phyloP scores from a whole-genome alignment of 2,888 invertebrate species.

The Athetis lepigone region DNA sequence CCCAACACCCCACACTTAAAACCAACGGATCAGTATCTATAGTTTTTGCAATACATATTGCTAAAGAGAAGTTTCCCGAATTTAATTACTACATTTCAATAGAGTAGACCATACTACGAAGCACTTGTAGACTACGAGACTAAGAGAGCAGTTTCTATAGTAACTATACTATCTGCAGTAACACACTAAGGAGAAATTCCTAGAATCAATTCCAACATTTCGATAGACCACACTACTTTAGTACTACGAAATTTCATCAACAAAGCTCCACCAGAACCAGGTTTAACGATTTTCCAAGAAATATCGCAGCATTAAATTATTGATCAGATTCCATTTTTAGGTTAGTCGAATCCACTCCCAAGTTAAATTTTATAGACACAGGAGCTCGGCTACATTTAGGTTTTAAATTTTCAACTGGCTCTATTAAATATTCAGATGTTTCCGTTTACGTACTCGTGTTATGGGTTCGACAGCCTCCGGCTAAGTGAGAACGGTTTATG shows the following conservation, averaged over 20 bases:
- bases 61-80: too few relatives aligned
- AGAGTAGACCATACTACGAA: too few relatives aligned
- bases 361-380: conserved; percentile 28
- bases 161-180: too few relatives aligned
- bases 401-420: conserved; percentile 31
- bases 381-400: conserved; percentile 44
- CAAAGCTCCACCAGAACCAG: neutral
- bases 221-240: too few relatives aligned
- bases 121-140: too few relatives aligned
- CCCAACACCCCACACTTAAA: too few relatives aligned
- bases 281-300: conserved; percentile 16
- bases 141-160: too few relatives aligned
- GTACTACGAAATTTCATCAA: neutral
- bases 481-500: conserved; percentile 1
- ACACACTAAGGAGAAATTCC: neutral
- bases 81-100: too few relatives aligned
- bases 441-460: conserved; percentile 38
- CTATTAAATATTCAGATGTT: conserved; percentile 46
- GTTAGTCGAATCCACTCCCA: conserved; percentile 17
- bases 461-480: conserved; percentile 26
- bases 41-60: too few relatives aligned
- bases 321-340: conserved; percentile 40
- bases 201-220: neutral
- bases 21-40: too few relatives aligned
- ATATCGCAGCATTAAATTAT: conserved; percentile 19